Percentiles rank a stretch among this genome's conserved stretches.
phyloP scores from a whole-genome alignment of 2,113 vertebrate genomes.

The Tachysurus fulvidraco region DNA sequence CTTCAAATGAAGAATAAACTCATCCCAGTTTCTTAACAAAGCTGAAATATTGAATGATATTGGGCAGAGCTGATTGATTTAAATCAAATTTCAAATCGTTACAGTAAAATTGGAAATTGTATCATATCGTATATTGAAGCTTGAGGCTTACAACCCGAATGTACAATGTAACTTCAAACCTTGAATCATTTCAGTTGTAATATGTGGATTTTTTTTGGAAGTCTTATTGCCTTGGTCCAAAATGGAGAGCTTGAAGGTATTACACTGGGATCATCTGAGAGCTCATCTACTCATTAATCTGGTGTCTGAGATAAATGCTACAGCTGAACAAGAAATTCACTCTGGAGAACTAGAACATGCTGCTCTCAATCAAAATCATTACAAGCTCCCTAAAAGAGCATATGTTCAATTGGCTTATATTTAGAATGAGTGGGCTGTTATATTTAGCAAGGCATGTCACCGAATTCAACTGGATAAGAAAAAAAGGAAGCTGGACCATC shows the following conservation, averaged over 20 bases:
- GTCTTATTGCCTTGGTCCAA: not conserved
- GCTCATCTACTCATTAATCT: slow-evolving; percentile 1
- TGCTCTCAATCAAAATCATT: not conserved
- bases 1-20: not conserved
- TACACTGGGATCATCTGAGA: not conserved
- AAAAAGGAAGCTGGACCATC: not conserved
- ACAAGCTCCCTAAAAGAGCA: not conserved
- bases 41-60: too few species aligned
- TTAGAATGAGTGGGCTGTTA: not conserved
- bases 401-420: slow-evolving; percentile 15
- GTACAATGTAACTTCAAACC: not conserved
- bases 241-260: not conserved
- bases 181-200: not conserved
- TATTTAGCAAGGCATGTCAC: not conserved
- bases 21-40: not conserved
- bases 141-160: not conserved
- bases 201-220: not conserved
- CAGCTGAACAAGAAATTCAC: slow-evolving; percentile 1
- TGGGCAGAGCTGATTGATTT: not conserved
- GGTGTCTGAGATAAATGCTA: not conserved
- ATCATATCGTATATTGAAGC: not conserved
- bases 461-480: not conserved
- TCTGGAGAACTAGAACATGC: not conserved
- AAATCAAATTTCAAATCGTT: not conserved
- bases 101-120: not conserved